Evolutionary conservation across 2,888 invertebrate genomes (phyloP).

Genomic region (Cremastinae sp.): DNA sequence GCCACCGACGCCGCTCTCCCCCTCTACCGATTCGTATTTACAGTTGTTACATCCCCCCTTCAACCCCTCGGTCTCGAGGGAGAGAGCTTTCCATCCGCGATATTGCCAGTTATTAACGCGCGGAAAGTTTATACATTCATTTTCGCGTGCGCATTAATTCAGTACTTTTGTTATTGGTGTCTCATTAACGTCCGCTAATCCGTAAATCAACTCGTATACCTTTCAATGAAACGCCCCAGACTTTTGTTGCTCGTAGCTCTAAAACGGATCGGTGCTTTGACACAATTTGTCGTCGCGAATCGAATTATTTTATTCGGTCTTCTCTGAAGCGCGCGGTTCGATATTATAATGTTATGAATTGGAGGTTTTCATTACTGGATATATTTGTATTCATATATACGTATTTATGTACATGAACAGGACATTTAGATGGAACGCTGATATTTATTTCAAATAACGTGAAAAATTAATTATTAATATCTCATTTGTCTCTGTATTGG

Average conservation of each 20-base stretch:
- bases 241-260: neutral
- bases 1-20: neutral
- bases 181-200: neutral
- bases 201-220: neutral
- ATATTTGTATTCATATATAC: too few relatives aligned
- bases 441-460: too few relatives aligned
- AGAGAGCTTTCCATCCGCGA: slow-evolving; percentile 4
- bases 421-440: too few relatives aligned
- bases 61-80: slow-evolving; percentile 12
- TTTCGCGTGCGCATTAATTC: neutral
- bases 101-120: neutral
- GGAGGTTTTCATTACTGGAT: too few relatives aligned
- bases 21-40: neutral
- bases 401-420: too few relatives aligned
- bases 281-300: too few relatives aligned
- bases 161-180: neutral
- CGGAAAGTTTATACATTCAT: neutral
- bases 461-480: too few relatives aligned
- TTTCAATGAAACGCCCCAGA: neutral
- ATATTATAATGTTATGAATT: too few relatives aligned
- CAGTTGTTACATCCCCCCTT: neutral
- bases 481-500: too few relatives aligned
- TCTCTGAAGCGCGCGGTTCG: too few relatives aligned
- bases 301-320: too few relatives aligned
- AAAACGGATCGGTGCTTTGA: neutral